Conservation (phyloP, 1,140 invertebrate species). For the Sarcophaga peregrina region DNA sequence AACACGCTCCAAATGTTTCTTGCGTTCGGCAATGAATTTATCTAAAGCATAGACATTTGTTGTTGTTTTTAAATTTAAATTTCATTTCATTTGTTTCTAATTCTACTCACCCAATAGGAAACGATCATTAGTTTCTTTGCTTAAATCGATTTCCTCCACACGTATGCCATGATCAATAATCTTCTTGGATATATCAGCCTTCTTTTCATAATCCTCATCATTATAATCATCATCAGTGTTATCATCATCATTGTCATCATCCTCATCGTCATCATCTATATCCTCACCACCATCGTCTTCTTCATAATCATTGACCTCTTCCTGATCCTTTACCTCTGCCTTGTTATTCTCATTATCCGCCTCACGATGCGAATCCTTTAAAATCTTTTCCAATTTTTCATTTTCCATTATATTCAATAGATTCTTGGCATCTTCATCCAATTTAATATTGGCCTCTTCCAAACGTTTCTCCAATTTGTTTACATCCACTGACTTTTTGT, state of each 20-base stretch:
- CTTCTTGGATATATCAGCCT: slow-evolving; percentile 48
- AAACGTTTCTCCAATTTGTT: slow-evolving; percentile 58
- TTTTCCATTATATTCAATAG: slow-evolving; percentile 55
- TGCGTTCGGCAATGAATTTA: slow-evolving; percentile 50
- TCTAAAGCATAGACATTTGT: slow-evolving; percentile 44
- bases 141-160: slow-evolving; percentile 62
- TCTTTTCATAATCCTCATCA: slow-evolving; percentile 36
- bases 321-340: slow-evolving; percentile 51
- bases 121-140: slow-evolving; percentile 63
- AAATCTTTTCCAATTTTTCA: slow-evolving; percentile 65
- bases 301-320: slow-evolving; percentile 56
- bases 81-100: no score
- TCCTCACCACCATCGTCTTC: slow-evolving; percentile 56
- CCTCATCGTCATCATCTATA: slow-evolving; percentile 52
- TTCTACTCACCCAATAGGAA: slow-evolving; percentile 56
- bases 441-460: slow-evolving; percentile 66
- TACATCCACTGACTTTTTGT: slow-evolving; percentile 47
- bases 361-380: slow-evolving; percentile 68
- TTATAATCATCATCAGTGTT: slow-evolving; percentile 22
- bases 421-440: slow-evolving; percentile 63
- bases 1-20: slow-evolving; percentile 9
- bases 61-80: no score
- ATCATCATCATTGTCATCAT: slow-evolving; percentile 43
- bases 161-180: slow-evolving; percentile 54
- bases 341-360: slow-evolving; percentile 63